Evolutionary conservation across 2,797 vertebrate genomes (phyloP), one percentile per base, ranked within the genome.

Genomic region (Rhinoraja longicauda): DNA sequence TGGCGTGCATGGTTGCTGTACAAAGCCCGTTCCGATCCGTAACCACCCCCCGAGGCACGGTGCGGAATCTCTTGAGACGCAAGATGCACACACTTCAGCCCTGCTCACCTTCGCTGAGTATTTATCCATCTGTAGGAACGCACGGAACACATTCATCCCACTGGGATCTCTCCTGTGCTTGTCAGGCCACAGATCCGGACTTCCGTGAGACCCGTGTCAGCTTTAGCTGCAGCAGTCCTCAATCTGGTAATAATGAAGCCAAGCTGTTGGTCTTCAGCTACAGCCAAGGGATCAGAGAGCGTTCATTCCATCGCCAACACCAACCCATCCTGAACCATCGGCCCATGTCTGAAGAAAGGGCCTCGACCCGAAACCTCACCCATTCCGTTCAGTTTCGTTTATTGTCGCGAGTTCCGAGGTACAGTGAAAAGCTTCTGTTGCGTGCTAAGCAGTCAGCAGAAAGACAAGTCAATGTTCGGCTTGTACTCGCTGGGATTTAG

Each of bases 171-270:
- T 4, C 26, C 53, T 32, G 13, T 29, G 21, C 53, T 75, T 92
- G 70, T 88, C 8, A 62, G 59, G n/a, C n/a, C 9, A 64, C 15
- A 67, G 62, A 36, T 88, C n/a, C 59, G 32, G 84, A 21, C 59
- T 64, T 64, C 59, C 45, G 32, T 88, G n/a, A 64, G 1, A 36
- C 62, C 32, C 32, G 17, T 2, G 6, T 10, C 17, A 36, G n/a
- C 10, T 88, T 88, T 88, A 19, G 15, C n/a, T n/a, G 64, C 8
- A 88, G 67, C 81, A 59, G 81, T 84, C 53, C 53, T 59, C 57
- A 84, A 84, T 59, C 29, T 59, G 53, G 26, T n/a, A 29, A 84
- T 29, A 53, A 77, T 93, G 93, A 93, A 93, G 79, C 67, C 62
- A 77, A 92, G 93, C 78, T 93, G n/a, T 93, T 76, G 75, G 93